A percentile compares a stretch with the other conserved stretches of the same genome.
phyloP scores from a whole-genome alignment of 1,140 invertebrate species.

The Drosophila subobscura region DNA sequence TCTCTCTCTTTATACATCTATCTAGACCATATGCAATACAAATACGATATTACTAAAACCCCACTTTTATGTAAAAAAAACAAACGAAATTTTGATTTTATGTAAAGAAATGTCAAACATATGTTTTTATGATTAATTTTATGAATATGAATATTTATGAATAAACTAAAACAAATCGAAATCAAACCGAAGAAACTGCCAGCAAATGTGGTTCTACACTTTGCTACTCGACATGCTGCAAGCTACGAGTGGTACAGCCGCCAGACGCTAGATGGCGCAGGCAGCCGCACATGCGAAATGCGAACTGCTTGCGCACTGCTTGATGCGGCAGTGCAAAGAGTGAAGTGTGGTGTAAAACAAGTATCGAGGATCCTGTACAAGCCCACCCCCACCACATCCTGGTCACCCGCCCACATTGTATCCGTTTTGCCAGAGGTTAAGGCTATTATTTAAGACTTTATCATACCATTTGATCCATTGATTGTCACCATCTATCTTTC shows the following conservation, averaged over 20 bases:
- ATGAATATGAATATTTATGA: slow-evolving; percentile 61
- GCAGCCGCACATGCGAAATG: not conserved
- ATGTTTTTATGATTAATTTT: slow-evolving; percentile 53
- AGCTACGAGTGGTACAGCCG: too few relatives aligned
- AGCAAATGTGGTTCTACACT: slow-evolving; percentile 7
- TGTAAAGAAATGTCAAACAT: slow-evolving; percentile 74
- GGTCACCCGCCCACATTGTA: not conserved
- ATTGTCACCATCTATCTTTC: slow-evolving; percentile 62
- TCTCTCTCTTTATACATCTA: slow-evolving; percentile 50
- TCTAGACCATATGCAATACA: slow-evolving; percentile 37
- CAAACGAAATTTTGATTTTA: slow-evolving; percentile 66
- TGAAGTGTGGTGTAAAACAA: not conserved
- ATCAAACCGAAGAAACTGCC: slow-evolving; percentile 9
- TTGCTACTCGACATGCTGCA: not conserved
- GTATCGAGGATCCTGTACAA: not conserved
- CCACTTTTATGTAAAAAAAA: slow-evolving; percentile 65
- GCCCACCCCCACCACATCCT: not conserved
- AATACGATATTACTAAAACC: slow-evolving; percentile 52
- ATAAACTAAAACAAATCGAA: slow-evolving; percentile 58
- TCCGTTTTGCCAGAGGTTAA: slow-evolving; percentile 15
- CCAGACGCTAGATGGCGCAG: not conserved
- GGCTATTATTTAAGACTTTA: slow-evolving; percentile 48
- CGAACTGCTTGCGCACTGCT: slow-evolving; percentile 16
- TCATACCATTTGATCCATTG: slow-evolving; percentile 25
- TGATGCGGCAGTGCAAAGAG: not conserved